Evolutionary conservation across 2,113 vertebrate genomes (phyloP).

Genomic region (Mesitornis unicolor): DNA sequence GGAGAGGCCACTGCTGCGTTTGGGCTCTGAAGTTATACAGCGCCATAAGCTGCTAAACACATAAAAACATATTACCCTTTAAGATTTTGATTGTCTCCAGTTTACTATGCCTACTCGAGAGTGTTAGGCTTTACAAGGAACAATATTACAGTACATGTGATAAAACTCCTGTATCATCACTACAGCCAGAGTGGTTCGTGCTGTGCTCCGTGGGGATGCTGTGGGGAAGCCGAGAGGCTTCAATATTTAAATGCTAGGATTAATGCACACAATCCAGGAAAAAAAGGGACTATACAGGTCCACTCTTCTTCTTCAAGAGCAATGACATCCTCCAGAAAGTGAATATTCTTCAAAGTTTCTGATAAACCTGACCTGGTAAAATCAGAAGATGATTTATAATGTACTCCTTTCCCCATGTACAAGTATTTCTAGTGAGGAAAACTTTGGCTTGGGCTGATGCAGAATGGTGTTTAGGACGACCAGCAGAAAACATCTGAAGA

Average conservation of each 20-base stretch:
- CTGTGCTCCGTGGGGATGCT: fast-evolving
- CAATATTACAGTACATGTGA: neutral
- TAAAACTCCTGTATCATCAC: neutral
- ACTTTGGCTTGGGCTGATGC: neutral
- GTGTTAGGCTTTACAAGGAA: neutral
- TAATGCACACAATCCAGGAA: neutral
- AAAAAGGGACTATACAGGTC: too few relatives aligned
- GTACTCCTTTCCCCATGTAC: neutral
- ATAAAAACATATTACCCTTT: conserved; percentile 1
- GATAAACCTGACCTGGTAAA: neutral
- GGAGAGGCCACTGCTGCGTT: neutral
- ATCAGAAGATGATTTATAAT: neutral
- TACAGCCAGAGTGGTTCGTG: neutral
- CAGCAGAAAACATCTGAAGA: neutral
- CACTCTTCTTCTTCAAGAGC: neutral
- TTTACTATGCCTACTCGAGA: conserved; percentile 22
- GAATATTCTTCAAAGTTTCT: neutral
- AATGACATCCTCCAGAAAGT: neutral
- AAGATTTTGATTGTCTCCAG: neutral
- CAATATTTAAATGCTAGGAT: neutral
- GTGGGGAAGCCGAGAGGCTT: neutral
- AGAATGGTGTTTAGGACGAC: neutral
- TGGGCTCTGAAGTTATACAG: neutral
- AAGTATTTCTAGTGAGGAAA: neutral
- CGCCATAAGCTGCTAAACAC: neutral